Conservation (phyloP, 2,888 invertebrate species). For the Platycnemis pennipes region DNA sequence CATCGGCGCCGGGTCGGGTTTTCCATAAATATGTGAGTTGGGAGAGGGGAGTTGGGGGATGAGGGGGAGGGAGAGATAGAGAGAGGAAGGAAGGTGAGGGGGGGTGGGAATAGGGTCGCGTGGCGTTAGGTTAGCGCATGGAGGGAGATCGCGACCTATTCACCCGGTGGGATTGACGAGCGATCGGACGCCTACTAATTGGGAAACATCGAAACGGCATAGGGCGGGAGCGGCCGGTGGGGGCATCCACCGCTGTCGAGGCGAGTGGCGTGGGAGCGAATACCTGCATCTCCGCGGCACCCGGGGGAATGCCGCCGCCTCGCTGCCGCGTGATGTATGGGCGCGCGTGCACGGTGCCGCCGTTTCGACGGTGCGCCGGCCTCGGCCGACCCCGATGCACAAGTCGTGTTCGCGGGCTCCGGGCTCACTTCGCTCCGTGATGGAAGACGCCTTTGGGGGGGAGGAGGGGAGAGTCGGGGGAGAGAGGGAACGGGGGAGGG, state of each 20-base stretch:
- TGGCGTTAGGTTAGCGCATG: not conserved
- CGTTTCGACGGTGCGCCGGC: not conserved
- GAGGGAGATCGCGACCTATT: not conserved
- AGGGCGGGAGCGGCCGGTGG: not conserved
- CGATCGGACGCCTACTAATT: conserved; percentile 13
- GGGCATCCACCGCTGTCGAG: not conserved
- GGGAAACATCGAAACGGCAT: conserved; percentile 22
- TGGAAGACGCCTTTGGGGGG: not conserved
- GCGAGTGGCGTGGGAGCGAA: not conserved
- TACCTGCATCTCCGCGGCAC: not conserved
- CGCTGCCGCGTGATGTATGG: conserved; percentile 7
- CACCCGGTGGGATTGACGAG: not conserved
- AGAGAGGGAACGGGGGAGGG: not conserved
- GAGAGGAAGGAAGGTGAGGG: too few species aligned
- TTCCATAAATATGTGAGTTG: not conserved
- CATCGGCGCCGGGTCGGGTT: too few species aligned
- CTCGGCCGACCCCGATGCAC: not conserved
- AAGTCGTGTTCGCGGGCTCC: not conserved
- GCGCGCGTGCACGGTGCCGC: not conserved
- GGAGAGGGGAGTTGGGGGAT: not conserved
- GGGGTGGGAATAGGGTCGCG: not conserved
- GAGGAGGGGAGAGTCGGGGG: not conserved
- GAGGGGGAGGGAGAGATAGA: not conserved
- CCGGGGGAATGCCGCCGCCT: not conserved
- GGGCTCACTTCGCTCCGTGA: not conserved